Base-by-base conservation (phyloP, 53 echinoderm and acorn worm species). In the Mesocentrotus franciscanus region DNA sequence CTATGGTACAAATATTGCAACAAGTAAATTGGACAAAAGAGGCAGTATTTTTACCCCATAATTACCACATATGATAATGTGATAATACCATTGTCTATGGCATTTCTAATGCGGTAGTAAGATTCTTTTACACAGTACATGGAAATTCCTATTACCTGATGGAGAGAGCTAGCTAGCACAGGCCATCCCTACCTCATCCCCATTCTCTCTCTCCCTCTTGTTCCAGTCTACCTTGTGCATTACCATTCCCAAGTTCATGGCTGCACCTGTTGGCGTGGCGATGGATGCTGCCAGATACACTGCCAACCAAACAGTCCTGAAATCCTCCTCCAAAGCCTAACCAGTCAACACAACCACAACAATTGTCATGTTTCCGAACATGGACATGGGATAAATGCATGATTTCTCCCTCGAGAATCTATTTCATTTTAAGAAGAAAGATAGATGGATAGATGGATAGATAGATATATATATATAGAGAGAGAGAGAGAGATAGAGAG, bases 271-370 rank as follows among this genome's bases (percentile, higher is more conserved):
- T 61, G 60, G 15, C 22, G 13, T 90, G 90, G 22, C 27, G 90
- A 90, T 14, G 26, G 90, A 90, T 34, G 90, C 60, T 90, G 90
- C 90, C 90, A 90, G 90, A 90, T 61, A 90, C 90, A 59, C 90
- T 60, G 90, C 59, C 59, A 90, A 60, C 60, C 90, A 90, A 90
- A 90, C 90, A 90, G 60, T 27, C 59, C 60, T 90, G 13, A 90
- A 90, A 90, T 90, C 90, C 61, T 42, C 22, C 6, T 9, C 90
- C 60, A n/a, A 39, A 90, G 59, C 90, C 90, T 17, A 27, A 90
- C 90, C 90, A 90, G 90, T 90, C 90, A 59, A 60, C 90, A 61
- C 59, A 60, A 60, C 61, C 81, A 81, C 81, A 81, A 81, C 81
- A 81, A 81, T 49, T 36, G 81, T 81, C 42, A 81, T 81, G 81